A percentile compares a stretch with the other conserved stretches of the same genome.
Conservation (phyloP, 1,140 invertebrate species). For the Lepidurus packardi region DNA sequence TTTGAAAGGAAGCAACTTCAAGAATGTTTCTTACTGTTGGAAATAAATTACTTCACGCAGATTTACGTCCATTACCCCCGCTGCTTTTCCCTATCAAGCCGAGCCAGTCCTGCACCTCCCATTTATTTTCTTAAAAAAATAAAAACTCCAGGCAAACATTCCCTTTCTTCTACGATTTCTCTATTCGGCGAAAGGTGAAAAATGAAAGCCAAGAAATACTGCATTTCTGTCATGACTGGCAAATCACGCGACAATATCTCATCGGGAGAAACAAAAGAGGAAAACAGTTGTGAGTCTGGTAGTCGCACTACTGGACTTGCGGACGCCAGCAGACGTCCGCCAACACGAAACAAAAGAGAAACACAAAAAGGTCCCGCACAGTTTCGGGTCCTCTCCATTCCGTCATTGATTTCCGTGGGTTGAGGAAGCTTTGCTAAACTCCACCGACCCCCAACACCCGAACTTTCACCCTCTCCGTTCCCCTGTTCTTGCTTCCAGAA, state of each 20-base stretch:
- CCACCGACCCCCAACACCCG: neutral
- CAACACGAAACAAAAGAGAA: neutral
- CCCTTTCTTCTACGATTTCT: too few species aligned
- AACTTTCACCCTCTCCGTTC: neutral
- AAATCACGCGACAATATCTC: conserved; percentile 11
- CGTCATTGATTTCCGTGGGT: conserved; percentile 14
- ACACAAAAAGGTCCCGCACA: neutral
- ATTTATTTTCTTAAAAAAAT: too few species aligned
- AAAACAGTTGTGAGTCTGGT: neutral
- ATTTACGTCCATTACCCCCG: neutral
- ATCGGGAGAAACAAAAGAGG: neutral
- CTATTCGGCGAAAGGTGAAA: too few species aligned
- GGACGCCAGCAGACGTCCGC: neutral
- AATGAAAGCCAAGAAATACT: too few species aligned
- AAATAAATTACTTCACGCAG: neutral
- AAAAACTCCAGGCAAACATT: too few species aligned
- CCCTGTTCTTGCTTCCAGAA: neutral
- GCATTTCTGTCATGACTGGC: neutral
- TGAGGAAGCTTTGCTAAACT: neutral
- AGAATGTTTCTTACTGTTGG: neutral
- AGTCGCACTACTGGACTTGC: neutral
- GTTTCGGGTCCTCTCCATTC: neutral
- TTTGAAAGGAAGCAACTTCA: neutral
- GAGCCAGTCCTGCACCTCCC: neutral
- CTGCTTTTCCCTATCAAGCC: neutral